Evolutionary conservation across 2,888 invertebrate genomes (phyloP).

Genomic region (Cantharis nigra): DNA sequence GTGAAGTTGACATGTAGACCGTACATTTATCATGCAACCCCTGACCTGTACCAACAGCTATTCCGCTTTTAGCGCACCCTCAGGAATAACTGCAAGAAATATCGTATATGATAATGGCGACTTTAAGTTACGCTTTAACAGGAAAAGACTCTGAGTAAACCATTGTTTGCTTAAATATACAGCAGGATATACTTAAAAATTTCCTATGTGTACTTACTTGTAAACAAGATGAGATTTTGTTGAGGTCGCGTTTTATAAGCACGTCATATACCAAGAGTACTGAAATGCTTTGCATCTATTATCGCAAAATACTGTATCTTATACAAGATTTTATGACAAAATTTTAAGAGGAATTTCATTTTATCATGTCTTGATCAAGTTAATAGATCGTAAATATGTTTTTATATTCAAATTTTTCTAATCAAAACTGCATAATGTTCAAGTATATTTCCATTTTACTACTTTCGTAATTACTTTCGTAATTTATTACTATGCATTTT

Average conservation of each 20-base stretch:
- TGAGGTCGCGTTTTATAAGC: slow-evolving; percentile 1
- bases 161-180: slow-evolving; percentile 8
- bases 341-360: neutral
- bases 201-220: slow-evolving; percentile 5
- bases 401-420: slow-evolving; percentile 1
- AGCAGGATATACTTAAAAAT: slow-evolving; percentile 2
- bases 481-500: neutral
- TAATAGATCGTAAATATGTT: neutral
- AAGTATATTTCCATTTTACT: neutral
- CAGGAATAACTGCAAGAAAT: slow-evolving; percentile 31
- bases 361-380: slow-evolving; percentile 1
- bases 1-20: slow-evolving; percentile 41
- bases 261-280: neutral
- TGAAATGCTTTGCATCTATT: neutral
- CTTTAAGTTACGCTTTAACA: slow-evolving; percentile 18
- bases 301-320: neutral
- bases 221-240: slow-evolving; percentile 6
- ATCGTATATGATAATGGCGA: slow-evolving; percentile 30
- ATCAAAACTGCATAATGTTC: neutral
- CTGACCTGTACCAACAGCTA: slow-evolving; percentile 40
- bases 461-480: neutral
- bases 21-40: slow-evolving; percentile 41
- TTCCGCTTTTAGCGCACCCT: slow-evolving; percentile 37
- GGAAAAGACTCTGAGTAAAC: slow-evolving; percentile 5
- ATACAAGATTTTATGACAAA: neutral